phyloP scores from a whole-genome alignment of 1,140 invertebrate species.

The Lasioglossum baleicum region DNA sequence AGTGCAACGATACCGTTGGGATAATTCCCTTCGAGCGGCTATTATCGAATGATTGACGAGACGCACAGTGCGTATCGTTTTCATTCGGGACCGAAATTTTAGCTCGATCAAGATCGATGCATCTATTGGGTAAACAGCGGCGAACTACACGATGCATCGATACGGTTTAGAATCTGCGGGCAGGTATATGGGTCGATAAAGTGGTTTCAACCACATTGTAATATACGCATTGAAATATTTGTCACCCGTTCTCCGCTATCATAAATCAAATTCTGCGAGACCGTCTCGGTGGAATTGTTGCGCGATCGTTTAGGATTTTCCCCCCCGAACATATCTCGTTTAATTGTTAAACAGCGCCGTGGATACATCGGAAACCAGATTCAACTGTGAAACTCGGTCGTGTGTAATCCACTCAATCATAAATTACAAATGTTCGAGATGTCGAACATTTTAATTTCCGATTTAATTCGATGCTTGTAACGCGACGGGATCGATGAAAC shows the following conservation, averaged over 20 bases:
- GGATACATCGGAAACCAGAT: background rate
- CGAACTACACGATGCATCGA: background rate
- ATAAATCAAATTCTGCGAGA: conserved; percentile 16
- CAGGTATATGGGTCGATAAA: conserved; percentile 14
- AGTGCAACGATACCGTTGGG: background rate
- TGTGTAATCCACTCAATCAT: background rate
- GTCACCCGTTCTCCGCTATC: conserved; percentile 30
- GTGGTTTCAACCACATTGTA: conserved; percentile 28
- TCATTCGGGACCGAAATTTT: conserved; percentile 3
- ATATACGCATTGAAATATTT: conserved; percentile 39
- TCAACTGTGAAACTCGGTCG: background rate
- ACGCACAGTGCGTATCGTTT: conserved; percentile 2
- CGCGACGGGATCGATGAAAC: too few relatives aligned
- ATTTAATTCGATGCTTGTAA: background rate
- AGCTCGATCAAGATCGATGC: conserved; percentile 25
- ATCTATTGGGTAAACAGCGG: conserved; percentile 16
- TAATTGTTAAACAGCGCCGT: conserved; percentile 19
- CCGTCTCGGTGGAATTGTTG: conserved; percentile 1
- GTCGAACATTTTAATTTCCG: background rate
- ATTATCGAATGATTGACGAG: conserved; percentile 8
- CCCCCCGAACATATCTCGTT: conserved; percentile 2
- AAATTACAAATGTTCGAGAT: background rate
- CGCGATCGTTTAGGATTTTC: background rate
- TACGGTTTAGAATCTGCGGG: background rate
- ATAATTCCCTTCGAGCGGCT: conserved; percentile 1